Evolutionary conservation across 2,797 vertebrate genomes (phyloP), one percentile per base, ranked within the genome.

Genomic region (Alcedo atthis): DNA sequence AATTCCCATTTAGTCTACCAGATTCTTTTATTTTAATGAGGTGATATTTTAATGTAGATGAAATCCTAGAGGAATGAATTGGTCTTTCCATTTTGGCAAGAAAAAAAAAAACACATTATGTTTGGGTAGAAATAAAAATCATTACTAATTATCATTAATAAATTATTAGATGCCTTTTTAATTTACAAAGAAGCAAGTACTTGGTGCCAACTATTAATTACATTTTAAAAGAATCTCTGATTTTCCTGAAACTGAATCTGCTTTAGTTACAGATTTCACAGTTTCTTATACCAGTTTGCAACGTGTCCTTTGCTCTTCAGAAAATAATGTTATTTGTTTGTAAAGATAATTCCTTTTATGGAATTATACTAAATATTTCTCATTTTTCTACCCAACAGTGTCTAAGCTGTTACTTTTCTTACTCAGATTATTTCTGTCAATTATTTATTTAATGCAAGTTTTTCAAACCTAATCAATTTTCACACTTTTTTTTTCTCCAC

Each of bases 381-480:
- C 1, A 24, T 81, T 94, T 94, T 90, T 61, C 62, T 68, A 55
- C 15, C 4, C 49, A 45, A 33, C 9, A 67, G 35, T 57, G 1
- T 35, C 30, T 78, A 69, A 88, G 5, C 10, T 43, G 49, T 86
- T 54, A 24, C 67, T 25, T 90, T 57, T 80, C 82, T 85, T 51
- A 74, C 14, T 73, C 69, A 37, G 30, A 32, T 85, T 92, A 78
- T 82, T 85, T 95, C 75, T 76, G n/a, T 51, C 76, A 78, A 91
- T 86, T 86, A 90, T 93, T 85, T 87, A 89, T 93, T 94, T 93
- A 49, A 86, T 82, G 71, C 66, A 66, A 62, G 26, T 49, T 91
- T 78, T 93, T 93, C 46, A 83, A 73, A 58, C 4, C 19, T 94
- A 87, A 85, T 94, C 62, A 86, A 68, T 81, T 77, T 85, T 80